Evolutionary conservation across 2,113 vertebrate genomes (phyloP).

Genomic region (Argyrosomus japonicus): DNA sequence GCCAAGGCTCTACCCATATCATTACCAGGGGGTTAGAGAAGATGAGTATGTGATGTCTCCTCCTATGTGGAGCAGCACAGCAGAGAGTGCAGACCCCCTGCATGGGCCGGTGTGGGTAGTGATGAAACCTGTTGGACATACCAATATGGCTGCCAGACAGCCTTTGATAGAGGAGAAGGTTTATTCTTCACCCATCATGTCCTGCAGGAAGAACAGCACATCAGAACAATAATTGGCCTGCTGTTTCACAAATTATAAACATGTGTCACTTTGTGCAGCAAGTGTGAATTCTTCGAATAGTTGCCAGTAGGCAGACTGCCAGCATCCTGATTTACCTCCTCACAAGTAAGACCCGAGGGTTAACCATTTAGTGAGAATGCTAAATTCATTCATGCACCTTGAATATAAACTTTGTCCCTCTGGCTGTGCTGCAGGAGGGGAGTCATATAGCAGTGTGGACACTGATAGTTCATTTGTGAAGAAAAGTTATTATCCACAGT

Average conservation of each 20-base stretch:
- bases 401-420: slow-evolving; percentile 23
- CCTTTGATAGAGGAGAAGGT: background rate
- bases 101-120: background rate
- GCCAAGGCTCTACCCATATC: background rate
- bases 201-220: slow-evolving; percentile 8
- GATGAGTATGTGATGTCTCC: background rate
- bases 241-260: slow-evolving; percentile 13
- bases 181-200: background rate
- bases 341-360: background rate
- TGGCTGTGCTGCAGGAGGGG: background rate
- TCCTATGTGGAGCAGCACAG: background rate
- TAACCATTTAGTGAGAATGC: slow-evolving; percentile 3
- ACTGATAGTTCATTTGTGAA: background rate
- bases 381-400: slow-evolving; percentile 8
- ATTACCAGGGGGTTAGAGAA: background rate
- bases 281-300: slow-evolving; percentile 10
- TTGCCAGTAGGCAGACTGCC: background rate
- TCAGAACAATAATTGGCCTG: background rate
- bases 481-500: background rate
- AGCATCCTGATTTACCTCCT: slow-evolving; percentile 3
- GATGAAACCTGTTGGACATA: background rate
- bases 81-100: background rate
- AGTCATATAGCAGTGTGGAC: background rate
- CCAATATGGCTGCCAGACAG: background rate
- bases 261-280: background rate